phyloP scores from a whole-genome alignment of 1,140 invertebrate species.

The Eueides isabella region DNA sequence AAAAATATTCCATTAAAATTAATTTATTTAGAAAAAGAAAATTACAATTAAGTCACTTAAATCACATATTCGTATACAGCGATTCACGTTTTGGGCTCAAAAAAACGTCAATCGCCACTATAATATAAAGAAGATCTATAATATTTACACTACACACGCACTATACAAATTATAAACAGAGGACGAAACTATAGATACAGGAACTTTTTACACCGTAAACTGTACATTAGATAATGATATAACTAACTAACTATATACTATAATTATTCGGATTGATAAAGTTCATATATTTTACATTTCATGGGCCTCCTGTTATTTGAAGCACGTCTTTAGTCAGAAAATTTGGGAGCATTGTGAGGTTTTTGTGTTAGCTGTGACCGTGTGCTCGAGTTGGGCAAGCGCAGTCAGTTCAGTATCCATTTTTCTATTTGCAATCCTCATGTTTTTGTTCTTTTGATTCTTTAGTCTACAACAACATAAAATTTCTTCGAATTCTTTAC shows the following conservation, averaged over 20 bases:
- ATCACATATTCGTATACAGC: conserved; percentile 43
- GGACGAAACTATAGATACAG: conserved; percentile 51
- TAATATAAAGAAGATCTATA: conserved; percentile 49
- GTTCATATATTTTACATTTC: conserved; percentile 73
- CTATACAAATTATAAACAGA: conserved; percentile 41
- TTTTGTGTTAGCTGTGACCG: conserved; percentile 74
- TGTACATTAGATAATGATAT: conserved; percentile 34
- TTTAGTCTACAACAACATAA: conserved; percentile 84
- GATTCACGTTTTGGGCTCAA: conserved; percentile 76
- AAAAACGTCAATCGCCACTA: conserved; percentile 71
- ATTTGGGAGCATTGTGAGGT: conserved; percentile 81
- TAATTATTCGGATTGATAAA: conserved; percentile 57
- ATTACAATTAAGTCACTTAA: conserved; percentile 46
- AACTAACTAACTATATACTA: conserved; percentile 21
- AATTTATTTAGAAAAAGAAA: conserved; percentile 58
- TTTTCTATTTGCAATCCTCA: conserved; percentile 80
- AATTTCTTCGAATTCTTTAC: conserved; percentile 97
- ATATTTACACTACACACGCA: conserved; percentile 54
- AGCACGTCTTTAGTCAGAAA: conserved; percentile 80
- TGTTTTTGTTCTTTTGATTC: conserved; percentile 76
- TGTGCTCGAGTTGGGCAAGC: conserved; percentile 84
- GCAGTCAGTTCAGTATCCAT: conserved; percentile 83
- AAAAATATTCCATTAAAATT: conserved; percentile 20
- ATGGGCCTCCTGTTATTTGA: conserved; percentile 72
- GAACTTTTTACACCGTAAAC: conserved; percentile 64